These are phyloP conservation scores for Cantharis rustica DNA, from an alignment of 2,888 invertebrate species.

Conservation along the genomic window DNA sequence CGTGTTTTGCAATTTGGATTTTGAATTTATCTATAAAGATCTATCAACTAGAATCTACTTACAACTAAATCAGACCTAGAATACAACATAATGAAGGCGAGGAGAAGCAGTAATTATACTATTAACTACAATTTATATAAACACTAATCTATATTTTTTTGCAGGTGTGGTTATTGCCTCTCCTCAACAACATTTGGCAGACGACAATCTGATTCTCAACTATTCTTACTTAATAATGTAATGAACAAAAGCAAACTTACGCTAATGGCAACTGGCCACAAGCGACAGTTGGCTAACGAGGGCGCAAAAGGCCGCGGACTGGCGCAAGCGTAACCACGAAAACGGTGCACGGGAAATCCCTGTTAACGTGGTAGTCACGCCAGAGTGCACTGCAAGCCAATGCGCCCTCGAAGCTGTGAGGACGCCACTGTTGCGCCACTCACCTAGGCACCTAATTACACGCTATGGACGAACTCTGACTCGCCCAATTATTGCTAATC, in stretches of 20 bases:
- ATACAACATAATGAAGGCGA: slow-evolving; percentile 53
- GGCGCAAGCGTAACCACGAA: slow-evolving; percentile 38
- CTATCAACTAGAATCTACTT: slow-evolving; percentile 47
- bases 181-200: slow-evolving; percentile 53
- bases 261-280: slow-evolving; percentile 28
- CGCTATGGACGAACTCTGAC: slow-evolving; percentile 52
- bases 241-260: slow-evolving; percentile 31
- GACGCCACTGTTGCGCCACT: slow-evolving; percentile 37
- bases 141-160: slow-evolving; percentile 38
- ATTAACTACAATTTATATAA: slow-evolving; percentile 40
- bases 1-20: slow-evolving; percentile 32
- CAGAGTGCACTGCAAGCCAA: slow-evolving; percentile 46
- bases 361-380: slow-evolving; percentile 34
- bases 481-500: slow-evolving; percentile 55
- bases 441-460: slow-evolving; percentile 57
- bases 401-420: slow-evolving; percentile 46
- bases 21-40: slow-evolving; percentile 28
- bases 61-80: slow-evolving; percentile 53
- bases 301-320: slow-evolving; percentile 42
- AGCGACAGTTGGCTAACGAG: slow-evolving; percentile 41
- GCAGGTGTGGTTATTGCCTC: slow-evolving; percentile 48
- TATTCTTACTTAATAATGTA: slow-evolving; percentile 39
- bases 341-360: slow-evolving; percentile 43
- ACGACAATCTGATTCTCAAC: slow-evolving; percentile 53
- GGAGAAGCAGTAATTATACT: slow-evolving; percentile 51